Percentiles rank a stretch among this genome's conserved stretches.
phyloP scores from a whole-genome alignment of 2,113 vertebrate species.

The Poeciliopsis turrubarensis region DNA sequence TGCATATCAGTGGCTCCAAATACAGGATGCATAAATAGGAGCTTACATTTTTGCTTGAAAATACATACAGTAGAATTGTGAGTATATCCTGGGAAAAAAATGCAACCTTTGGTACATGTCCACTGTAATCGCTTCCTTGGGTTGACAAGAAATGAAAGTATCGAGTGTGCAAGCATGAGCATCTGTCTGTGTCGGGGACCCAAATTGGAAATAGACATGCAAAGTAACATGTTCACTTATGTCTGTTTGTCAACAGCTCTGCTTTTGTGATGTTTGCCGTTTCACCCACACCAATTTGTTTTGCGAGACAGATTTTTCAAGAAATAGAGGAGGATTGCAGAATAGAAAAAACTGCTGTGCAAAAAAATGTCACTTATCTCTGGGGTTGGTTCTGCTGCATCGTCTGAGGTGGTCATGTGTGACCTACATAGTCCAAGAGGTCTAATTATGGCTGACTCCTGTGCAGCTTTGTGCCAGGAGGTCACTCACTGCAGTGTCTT shows the following conservation, averaged over 20 bases:
- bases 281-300: conserved; percentile 4
- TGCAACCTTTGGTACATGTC: background rate
- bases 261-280: conserved; percentile 21
- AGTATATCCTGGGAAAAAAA: background rate
- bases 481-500: conserved; percentile 36
- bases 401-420: conserved; percentile 23
- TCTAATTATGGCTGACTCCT: conserved; percentile 45
- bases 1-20: background rate
- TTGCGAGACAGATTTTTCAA: conserved; percentile 2
- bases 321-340: background rate
- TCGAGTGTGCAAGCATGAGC: conserved; percentile 46
- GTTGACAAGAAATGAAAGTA: conserved; percentile 45
- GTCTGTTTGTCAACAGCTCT: conserved; percentile 31
- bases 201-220: conserved; percentile 34
- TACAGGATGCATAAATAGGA: conserved; percentile 22
- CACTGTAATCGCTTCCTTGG: conserved; percentile 18
- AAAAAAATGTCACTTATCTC: conserved; percentile 6
- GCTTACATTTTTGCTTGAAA: conserved; percentile 9
- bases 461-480: conserved; percentile 4
- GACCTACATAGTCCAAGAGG: conserved; percentile 37
- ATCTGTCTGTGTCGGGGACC: conserved; percentile 60
- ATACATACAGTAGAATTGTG: background rate
- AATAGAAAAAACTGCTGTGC: no score
- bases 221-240: conserved; percentile 45
- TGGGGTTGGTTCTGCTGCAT: conserved; percentile 11